Evolutionary conservation across 2,888 invertebrate genomes (phyloP), one percentile per base, ranked within the genome.

Genomic region (Beris morrisii): DNA sequence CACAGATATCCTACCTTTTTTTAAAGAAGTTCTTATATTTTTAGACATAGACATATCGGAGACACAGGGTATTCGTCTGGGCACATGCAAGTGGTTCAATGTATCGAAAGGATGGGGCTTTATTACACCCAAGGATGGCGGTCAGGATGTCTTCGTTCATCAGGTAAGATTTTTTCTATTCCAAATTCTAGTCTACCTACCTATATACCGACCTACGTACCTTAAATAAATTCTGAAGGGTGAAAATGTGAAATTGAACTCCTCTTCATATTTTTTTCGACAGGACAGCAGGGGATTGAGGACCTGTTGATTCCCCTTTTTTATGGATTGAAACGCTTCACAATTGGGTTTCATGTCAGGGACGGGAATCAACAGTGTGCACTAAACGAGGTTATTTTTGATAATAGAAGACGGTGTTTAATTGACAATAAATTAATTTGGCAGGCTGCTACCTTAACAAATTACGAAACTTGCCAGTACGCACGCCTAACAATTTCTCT

Each of bases 21-120:
- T 28, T 57, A 12, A 38, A n/a, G 11, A 12, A 45, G 9, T 28
- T 67, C 46, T 58, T 43, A 53, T 48, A 11, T 31, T 48, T 55
- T 43, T 50, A 77, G 77, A 71, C 56, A 71, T 71, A 72, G 72
- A 73, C 67, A 71, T 71, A 58, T 72, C 74, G 67, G 78, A 76
- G 71, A 74, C 74, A 69, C 74, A 73, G 43, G 76, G 87, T 73
- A 84, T 87, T 74, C 85, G 91, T 71, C 84, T 86, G 77, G 93
- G 93, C 68, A 87, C 88, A 78, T 95, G 94, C 84, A 95, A 95
- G 84, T 95, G 95, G 95, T 95, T 95, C 83, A 95, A 95, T 82
- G 94, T 95, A 70, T 92, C 92, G 73, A 95, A 95, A 82, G 95
- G 95, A 69, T 95, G 93, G 92, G 95, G 95, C 70, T 95, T 95